phyloP scores from a whole-genome alignment of 1,140 invertebrate genomes.

The Anastrepha obliqua region DNA sequence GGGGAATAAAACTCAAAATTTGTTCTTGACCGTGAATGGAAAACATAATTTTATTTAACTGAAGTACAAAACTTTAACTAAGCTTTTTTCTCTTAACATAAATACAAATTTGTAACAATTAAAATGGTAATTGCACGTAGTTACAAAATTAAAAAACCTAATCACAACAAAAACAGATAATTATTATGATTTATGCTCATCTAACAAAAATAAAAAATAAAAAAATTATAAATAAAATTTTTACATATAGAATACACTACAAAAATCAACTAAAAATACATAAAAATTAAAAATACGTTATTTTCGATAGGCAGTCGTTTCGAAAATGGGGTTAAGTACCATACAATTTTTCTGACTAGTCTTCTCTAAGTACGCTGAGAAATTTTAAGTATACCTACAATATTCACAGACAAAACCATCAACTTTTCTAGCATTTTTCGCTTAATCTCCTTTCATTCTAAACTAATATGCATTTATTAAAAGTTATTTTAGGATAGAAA shows the following conservation, averaged over 20 bases:
- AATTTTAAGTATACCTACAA: neutral
- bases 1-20: neutral
- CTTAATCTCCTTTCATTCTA: neutral
- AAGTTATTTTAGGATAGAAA: conserved; percentile 1
- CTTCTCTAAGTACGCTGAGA: neutral
- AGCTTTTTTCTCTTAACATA: neutral
- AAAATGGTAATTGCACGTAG: neutral
- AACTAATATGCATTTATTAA: neutral
- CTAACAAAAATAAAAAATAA: too few species aligned
- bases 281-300: too few species aligned
- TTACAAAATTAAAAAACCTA: too few species aligned
- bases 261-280: too few species aligned
- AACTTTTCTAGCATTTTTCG: neutral
- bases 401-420: neutral
- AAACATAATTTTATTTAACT: neutral
- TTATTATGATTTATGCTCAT: too few species aligned
- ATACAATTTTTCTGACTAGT: neutral
- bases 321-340: too few species aligned
- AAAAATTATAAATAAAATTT: too few species aligned
- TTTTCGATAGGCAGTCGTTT: too few species aligned
- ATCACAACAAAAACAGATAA: too few species aligned
- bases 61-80: neutral
- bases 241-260: too few species aligned
- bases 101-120: neutral
- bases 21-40: neutral